Conservation (phyloP, 2,797 vertebrate species). For the Dallia pectoralis region DNA sequence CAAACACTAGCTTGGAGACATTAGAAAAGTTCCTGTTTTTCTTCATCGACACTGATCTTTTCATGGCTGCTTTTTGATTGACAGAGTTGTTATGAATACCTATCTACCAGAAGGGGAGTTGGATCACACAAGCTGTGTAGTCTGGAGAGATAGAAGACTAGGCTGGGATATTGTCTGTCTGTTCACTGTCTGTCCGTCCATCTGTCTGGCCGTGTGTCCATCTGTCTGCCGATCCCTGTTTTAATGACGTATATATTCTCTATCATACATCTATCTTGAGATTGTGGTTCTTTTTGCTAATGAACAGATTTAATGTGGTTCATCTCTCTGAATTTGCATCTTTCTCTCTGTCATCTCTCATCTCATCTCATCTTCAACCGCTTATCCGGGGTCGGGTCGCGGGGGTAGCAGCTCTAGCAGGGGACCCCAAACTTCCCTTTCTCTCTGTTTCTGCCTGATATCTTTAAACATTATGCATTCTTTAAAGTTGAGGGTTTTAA, state of each 20-base stretch:
- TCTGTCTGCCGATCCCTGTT: too few relatives aligned
- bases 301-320: too few relatives aligned
- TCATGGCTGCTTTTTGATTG: constrained; percentile 57
- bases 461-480: too few relatives aligned
- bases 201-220: constrained; percentile 4
- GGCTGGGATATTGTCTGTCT: not conserved
- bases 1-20: constrained; percentile 48
- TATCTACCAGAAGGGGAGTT: constrained; percentile 47
- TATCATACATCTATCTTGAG: constrained; percentile 13
- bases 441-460: not conserved
- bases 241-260: too few relatives aligned
- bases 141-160: not conserved
- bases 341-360: too few relatives aligned
- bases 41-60: constrained; percentile 59
- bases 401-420: too few relatives aligned
- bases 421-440: too few relatives aligned
- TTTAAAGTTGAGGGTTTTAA: too few relatives aligned
- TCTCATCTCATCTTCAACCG: too few relatives aligned
- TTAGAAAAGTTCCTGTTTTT: constrained; percentile 53
- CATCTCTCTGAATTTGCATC: constrained; percentile 1
- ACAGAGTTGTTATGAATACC: constrained; percentile 63
- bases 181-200: not conserved
- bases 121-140: not conserved
- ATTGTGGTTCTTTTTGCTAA: too few relatives aligned
- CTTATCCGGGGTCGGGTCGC: too few relatives aligned